Percentiles rank a stretch among this genome's conserved stretches.
Conservation (phyloP, 2,113 vertebrate genomes). For the Ageneiosus marmoratus region DNA sequence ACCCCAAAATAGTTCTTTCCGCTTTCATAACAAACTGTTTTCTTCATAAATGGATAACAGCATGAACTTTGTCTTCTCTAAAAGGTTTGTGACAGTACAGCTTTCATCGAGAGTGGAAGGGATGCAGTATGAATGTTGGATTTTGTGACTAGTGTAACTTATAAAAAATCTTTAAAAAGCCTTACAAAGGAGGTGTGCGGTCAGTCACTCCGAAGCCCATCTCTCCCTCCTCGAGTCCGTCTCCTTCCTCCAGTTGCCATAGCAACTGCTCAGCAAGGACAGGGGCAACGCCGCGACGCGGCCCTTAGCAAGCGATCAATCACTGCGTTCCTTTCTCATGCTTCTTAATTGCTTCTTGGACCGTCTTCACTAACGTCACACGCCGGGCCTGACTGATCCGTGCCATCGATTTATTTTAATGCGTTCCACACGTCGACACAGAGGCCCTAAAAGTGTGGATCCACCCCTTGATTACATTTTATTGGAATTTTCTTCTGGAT, state of each 20-base stretch:
- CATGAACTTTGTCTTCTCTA: conserved; percentile 6
- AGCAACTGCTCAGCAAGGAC: conserved; percentile 57
- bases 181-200: conserved; percentile 36
- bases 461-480: conserved; percentile 49
- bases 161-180: conserved; percentile 22
- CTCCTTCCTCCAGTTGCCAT: conserved; percentile 58
- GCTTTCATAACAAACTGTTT: conserved; percentile 1
- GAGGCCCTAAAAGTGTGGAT: conserved; percentile 29
- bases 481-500: conserved; percentile 45
- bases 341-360: conserved; percentile 58
- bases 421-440: conserved; percentile 9
- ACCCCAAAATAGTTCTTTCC: conserved; percentile 18
- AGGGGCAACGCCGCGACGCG: conserved; percentile 51
- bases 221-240: conserved; percentile 51
- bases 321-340: conserved; percentile 49
- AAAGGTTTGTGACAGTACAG: conserved; percentile 5
- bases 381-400: conserved; percentile 42
- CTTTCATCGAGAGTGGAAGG: neutral
- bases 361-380: conserved; percentile 49
- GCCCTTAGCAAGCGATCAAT: conserved; percentile 55
- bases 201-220: conserved; percentile 51
- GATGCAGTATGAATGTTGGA: neutral
- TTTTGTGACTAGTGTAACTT: conserved; percentile 2
- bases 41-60: conserved; percentile 6
- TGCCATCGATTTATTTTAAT: conserved; percentile 51